Conservation (phyloP, 2,113 vertebrate species). For the Morone chrysops region DNA sequence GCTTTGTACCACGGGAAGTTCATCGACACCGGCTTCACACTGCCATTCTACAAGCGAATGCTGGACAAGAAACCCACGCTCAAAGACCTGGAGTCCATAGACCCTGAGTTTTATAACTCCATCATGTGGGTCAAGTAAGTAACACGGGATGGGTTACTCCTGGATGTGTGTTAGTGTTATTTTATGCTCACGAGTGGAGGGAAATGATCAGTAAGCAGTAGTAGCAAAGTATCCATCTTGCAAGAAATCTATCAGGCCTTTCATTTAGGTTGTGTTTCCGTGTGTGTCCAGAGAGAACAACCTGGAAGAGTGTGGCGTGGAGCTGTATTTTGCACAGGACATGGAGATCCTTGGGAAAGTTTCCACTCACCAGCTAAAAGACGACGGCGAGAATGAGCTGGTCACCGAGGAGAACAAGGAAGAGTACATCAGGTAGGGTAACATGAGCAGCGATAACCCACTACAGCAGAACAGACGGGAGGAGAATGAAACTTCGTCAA, state of each 20-base stretch:
- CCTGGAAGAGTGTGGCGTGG: conserved; percentile 95
- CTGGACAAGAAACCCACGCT: conserved; percentile 97
- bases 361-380: conserved; percentile 95
- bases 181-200: no score
- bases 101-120: conserved; percentile 98
- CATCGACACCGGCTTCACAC: conserved; percentile 97
- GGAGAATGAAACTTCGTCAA: background rate
- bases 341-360: conserved; percentile 99
- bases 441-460: no score
- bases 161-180: background rate
- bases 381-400: conserved; percentile 92
- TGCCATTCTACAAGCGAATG: conserved; percentile 99
- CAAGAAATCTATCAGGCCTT: background rate
- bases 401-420: conserved; percentile 98
- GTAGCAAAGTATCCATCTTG: background rate
- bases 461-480: background rate
- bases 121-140: conserved; percentile 99
- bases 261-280: background rate
- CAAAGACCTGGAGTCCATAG: conserved; percentile 98
- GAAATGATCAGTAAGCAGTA: no score
- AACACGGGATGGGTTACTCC: background rate
- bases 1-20: conserved; percentile 98
- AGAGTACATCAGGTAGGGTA: conserved; percentile 92
- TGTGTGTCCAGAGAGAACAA: conserved; percentile 90
- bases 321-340: conserved; percentile 98